These are phyloP conservation scores for Trachelipus rathkii DNA, from an alignment of 1,140 invertebrate genomes.

Conservation along the genomic window DNA sequence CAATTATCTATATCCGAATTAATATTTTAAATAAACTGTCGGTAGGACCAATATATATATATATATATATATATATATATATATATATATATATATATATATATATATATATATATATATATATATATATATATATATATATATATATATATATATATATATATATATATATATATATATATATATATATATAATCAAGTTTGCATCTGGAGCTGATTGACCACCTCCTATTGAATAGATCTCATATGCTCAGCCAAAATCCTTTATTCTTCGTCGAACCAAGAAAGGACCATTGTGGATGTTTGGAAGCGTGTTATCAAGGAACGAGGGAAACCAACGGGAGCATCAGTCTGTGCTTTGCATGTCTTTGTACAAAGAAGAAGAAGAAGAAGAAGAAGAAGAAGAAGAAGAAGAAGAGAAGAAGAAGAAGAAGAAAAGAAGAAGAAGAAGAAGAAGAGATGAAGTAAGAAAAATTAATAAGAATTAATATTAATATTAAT, in stretches of 20 bases:
- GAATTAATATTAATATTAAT: no score
- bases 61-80: constrained; percentile 11
- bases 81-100: constrained; percentile 11
- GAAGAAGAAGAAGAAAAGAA: background rate
- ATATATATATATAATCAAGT: background rate
- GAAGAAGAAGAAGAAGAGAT: background rate
- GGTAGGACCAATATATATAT: background rate
- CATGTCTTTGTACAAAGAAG: no score
- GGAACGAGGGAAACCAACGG: background rate
- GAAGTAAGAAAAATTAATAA: no score
- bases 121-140: constrained; percentile 7
- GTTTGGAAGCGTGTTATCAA: background rate
- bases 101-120: constrained; percentile 13
- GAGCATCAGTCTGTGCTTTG: background rate
- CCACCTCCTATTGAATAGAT: background rate
- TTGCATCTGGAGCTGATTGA: background rate
- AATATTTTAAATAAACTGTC: no score
- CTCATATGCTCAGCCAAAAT: background rate
- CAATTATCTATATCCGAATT: no score
- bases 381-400: background rate
- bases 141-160: constrained; percentile 10
- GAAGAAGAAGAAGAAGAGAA: background rate
- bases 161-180: constrained; percentile 16
- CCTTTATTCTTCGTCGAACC: background rate
- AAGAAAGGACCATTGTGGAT: background rate